Evolutionary conservation across 2,797 vertebrate species (phyloP).

Genomic region (Syngnathus rostellatus): DNA sequence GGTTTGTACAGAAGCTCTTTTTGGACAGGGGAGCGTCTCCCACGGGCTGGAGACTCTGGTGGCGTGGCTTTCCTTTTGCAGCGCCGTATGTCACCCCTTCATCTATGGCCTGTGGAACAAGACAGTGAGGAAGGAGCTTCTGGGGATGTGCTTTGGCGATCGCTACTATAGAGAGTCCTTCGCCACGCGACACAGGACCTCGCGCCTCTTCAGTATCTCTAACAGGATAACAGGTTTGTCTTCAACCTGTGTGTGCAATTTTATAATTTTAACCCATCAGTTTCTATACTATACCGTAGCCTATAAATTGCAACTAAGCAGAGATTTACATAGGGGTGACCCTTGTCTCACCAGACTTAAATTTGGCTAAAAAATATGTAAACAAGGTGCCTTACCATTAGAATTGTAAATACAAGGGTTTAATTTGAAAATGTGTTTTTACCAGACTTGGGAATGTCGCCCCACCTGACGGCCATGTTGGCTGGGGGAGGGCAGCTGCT

Average conservation of each 20-base stretch:
- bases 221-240: constrained; percentile 89
- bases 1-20: constrained; percentile 86
- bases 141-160: constrained; percentile 95
- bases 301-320: no score
- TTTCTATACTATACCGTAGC: no score
- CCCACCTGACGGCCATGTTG: constrained; percentile 93
- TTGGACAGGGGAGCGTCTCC: constrained; percentile 84
- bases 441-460: constrained; percentile 93
- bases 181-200: constrained; percentile 81
- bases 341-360: no score
- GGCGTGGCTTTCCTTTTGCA: constrained; percentile 92
- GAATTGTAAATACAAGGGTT: no score
- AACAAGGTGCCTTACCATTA: no score
- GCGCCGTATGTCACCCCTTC: constrained; percentile 88
- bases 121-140: constrained; percentile 92
- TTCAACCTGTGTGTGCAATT: background rate
- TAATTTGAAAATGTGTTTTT: constrained; percentile 19
- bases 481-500: constrained; percentile 80
- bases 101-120: constrained; percentile 99
- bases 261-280: no score
- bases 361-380: no score
- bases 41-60: constrained; percentile 86
- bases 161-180: constrained; percentile 92
- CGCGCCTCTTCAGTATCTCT: constrained; percentile 94
- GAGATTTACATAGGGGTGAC: no score